Evolutionary conservation across 2,113 vertebrate species (phyloP).

Genomic region (Halichoeres trimaculatus): DNA sequence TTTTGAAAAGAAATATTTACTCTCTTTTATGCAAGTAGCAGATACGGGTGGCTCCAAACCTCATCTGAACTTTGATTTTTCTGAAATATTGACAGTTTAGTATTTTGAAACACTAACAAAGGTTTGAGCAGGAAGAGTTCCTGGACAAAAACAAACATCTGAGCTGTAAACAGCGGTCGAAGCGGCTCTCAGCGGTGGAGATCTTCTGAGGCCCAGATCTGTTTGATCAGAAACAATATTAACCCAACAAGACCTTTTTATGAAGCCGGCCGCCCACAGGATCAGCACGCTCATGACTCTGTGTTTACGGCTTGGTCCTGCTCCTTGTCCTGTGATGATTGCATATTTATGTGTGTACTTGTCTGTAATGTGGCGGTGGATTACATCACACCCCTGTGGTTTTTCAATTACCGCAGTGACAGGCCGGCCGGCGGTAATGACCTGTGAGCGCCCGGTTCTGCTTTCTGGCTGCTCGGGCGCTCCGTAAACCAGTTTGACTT

Average conservation of each 20-base stretch:
- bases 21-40: not conserved
- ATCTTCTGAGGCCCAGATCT: not conserved
- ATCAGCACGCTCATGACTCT: conserved; percentile 36
- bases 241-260: conserved; percentile 2
- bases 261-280: conserved; percentile 12
- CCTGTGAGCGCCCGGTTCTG: conserved; percentile 72
- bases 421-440: conserved; percentile 69
- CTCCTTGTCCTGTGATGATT: conserved; percentile 49
- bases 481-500: conserved; percentile 79
- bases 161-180: conserved; percentile 12
- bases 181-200: not conserved
- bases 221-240: conserved; percentile 32
- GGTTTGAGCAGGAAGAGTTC: conserved; percentile 8
- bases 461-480: conserved; percentile 58
- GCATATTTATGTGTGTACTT: conserved; percentile 68
- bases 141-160: not conserved
- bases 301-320: conserved; percentile 51
- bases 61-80: conserved; percentile 9
- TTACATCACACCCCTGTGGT: conserved; percentile 76
- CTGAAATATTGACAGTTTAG: not conserved
- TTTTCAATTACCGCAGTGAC: conserved; percentile 68
- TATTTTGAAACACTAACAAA: conserved; percentile 11
- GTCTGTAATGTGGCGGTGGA: conserved; percentile 60
- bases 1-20: not conserved
- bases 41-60: not conserved